Conservation (phyloP, 2,888 invertebrate genomes). For the Magallana nippona region DNA sequence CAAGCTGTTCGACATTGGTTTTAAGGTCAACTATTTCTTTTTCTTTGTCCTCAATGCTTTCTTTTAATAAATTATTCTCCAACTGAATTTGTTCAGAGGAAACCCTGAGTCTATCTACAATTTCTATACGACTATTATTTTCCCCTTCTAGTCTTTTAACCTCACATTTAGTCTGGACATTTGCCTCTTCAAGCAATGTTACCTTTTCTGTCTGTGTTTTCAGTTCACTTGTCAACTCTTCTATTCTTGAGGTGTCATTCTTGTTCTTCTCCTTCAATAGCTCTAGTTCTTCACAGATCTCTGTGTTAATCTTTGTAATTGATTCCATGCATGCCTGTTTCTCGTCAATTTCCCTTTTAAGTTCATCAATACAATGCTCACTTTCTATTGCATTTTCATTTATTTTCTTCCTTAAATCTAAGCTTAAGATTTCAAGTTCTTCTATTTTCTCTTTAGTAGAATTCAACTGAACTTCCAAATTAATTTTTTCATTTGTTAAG, state of each 20-base stretch:
- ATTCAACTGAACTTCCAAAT: background rate
- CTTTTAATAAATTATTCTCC: too few species aligned
- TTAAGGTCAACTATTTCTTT: background rate
- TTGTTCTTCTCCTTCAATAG: background rate
- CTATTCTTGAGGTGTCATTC: background rate
- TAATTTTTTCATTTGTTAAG: background rate
- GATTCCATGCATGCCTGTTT: background rate
- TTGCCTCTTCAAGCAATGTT: background rate
- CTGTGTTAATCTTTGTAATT: background rate
- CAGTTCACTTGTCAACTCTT: background rate
- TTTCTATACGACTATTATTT: background rate
- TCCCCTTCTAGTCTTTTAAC: background rate
- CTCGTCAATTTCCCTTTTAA: background rate
- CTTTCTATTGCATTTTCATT: background rate
- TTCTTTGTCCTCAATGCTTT: background rate
- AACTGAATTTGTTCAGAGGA: too few species aligned
- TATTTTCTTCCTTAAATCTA: background rate
- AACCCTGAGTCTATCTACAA: background rate
- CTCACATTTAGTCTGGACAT: background rate
- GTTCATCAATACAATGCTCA: background rate
- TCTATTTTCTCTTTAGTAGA: background rate
- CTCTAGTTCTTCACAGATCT: background rate
- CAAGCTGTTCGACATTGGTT: background rate
- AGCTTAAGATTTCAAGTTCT: background rate
- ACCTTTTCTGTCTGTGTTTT: background rate